These are phyloP conservation scores for Papilio elwesi DNA, from an alignment of 2,888 invertebrate genomes.

Conservation along the genomic window DNA sequence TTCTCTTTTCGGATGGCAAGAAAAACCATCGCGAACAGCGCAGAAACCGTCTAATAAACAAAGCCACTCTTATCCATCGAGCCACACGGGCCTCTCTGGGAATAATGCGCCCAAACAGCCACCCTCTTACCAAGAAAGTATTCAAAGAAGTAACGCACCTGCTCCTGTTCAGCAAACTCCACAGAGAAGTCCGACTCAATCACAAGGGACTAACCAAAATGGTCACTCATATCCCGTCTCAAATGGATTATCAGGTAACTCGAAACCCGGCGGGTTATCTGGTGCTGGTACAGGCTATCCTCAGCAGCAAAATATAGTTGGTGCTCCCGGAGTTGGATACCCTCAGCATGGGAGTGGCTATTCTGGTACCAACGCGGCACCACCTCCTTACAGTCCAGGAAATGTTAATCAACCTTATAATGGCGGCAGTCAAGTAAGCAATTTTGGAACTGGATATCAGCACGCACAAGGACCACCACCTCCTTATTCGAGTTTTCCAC, in stretches of 20 bases:
- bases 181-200: constrained; percentile 41
- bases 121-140: constrained; percentile 62
- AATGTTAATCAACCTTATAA: constrained; percentile 47
- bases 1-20: constrained; percentile 75
- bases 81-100: constrained; percentile 70
- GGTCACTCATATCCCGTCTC: constrained; percentile 70
- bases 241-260: constrained; percentile 67
- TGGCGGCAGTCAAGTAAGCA: constrained; percentile 53
- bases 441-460: constrained; percentile 60
- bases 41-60: constrained; percentile 56
- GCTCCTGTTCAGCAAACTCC: constrained; percentile 56
- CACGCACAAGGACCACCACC: constrained; percentile 70
- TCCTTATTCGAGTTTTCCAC: constrained; percentile 61
- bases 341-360: constrained; percentile 52
- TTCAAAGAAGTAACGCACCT: constrained; percentile 61
- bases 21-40: constrained; percentile 63
- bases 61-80: constrained; percentile 72
- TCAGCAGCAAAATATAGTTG: constrained; percentile 43
- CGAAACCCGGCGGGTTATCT: constrained; percentile 54
- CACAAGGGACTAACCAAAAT: constrained; percentile 45
- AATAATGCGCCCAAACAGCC: constrained; percentile 61
- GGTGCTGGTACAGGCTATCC: constrained; percentile 58
- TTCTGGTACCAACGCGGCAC: constrained; percentile 57
- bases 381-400: constrained; percentile 59
- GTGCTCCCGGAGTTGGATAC: constrained; percentile 42